Conservation (phyloP, 2,113 vertebrate genomes). For the Thunnus thynnus region DNA sequence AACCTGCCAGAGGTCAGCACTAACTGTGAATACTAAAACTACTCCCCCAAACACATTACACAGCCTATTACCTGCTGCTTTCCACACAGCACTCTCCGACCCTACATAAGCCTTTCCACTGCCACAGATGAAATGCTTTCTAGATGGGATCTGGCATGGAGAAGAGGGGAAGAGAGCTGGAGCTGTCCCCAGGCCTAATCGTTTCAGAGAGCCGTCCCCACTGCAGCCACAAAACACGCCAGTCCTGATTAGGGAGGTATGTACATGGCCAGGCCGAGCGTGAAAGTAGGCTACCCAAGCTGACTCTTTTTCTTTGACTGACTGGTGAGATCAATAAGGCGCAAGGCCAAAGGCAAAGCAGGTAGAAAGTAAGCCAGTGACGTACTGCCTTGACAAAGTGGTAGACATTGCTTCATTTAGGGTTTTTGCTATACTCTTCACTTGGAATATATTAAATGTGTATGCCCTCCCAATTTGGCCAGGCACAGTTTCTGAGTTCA, state of each 20-base stretch:
- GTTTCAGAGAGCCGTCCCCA: constrained; percentile 78
- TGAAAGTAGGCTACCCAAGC: constrained; percentile 54
- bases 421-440: constrained; percentile 43
- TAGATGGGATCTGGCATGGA: constrained; percentile 82
- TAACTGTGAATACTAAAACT: constrained; percentile 82
- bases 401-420: constrained; percentile 61
- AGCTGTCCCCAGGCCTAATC: constrained; percentile 81
- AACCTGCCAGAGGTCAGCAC: constrained; percentile 78
- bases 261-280: constrained; percentile 64
- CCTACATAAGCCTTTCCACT: constrained; percentile 70
- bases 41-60: constrained; percentile 81
- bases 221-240: constrained; percentile 74
- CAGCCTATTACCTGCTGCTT: constrained; percentile 83
- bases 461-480: constrained; percentile 16
- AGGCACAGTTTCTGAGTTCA: constrained; percentile 24
- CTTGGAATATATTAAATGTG: constrained; percentile 60
- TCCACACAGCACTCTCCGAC: constrained; percentile 68
- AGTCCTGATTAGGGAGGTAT: constrained; percentile 77
- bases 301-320: constrained; percentile 36
- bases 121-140: constrained; percentile 84
- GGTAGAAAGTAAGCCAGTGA: constrained; percentile 48
- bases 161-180: constrained; percentile 77
- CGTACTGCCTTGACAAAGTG: constrained; percentile 57
- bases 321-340: constrained; percentile 71
- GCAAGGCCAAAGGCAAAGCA: constrained; percentile 65